These are phyloP conservation scores for Drosophila percnosoma DNA, from an alignment of 2,888 invertebrate species.

Conservation along the genomic window DNA sequence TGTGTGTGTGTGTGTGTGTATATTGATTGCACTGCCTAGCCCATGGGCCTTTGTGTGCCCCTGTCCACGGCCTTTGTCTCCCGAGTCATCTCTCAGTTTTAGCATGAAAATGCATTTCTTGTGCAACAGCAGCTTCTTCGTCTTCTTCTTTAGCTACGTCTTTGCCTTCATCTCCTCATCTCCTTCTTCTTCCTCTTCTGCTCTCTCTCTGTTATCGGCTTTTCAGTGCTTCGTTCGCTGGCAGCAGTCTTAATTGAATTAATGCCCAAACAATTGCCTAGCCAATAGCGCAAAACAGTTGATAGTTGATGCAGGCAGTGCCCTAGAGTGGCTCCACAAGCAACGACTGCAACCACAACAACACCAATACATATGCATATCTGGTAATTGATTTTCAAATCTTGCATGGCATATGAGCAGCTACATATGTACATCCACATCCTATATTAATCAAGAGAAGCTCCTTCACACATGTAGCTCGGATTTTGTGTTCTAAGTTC, in stretches of 20 bases:
- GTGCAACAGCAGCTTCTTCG: constrained; percentile 20
- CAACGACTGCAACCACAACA: background rate
- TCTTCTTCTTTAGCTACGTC: constrained; percentile 6
- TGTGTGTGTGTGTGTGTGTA: constrained; percentile 29
- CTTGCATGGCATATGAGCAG: background rate
- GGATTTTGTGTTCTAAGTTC: background rate
- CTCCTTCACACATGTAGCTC: background rate
- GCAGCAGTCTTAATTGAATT: constrained; percentile 27
- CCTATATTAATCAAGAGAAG: background rate
- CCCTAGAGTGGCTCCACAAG: background rate
- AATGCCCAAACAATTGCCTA: constrained; percentile 27
- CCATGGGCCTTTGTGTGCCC: constrained; percentile 43
- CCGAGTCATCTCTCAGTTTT: constrained; percentile 51
- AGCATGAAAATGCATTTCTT: constrained; percentile 70
- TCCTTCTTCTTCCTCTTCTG: background rate
- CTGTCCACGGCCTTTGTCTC: constrained; percentile 40
- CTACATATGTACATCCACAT: background rate
- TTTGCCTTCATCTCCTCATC: background rate
- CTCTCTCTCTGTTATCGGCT: background rate
- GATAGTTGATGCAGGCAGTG: background rate
- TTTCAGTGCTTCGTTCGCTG: background rate
- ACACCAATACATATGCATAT: background rate
- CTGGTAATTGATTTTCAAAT: background rate
- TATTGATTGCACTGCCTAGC: constrained; percentile 45
- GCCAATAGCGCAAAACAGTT: constrained; percentile 11